Conservation (phyloP, 2,797 vertebrate species). For the Vireo griseus region DNA sequence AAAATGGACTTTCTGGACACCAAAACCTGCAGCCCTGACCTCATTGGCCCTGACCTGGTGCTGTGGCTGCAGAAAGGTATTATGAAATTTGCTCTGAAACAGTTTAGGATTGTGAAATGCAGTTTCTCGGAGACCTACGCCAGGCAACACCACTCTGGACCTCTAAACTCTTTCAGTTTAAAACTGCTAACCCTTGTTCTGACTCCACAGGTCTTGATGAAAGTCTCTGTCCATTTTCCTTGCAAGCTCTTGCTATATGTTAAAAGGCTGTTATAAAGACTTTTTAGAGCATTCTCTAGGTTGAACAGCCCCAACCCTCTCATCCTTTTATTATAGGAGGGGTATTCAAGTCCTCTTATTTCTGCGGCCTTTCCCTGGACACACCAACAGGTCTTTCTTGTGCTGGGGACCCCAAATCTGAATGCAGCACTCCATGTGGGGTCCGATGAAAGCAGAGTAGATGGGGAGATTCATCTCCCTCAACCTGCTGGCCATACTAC, state of each 20-base stretch:
- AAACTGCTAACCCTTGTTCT: neutral
- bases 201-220: neutral
- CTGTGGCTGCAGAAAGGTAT: neutral
- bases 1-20: accelerated
- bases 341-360: neutral
- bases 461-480: neutral
- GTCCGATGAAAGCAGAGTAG: neutral
- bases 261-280: neutral
- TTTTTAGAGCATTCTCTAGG: neutral
- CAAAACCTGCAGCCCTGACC: neutral
- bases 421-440: accelerated
- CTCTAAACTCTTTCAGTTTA: neutral
- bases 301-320: neutral
- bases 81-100: neutral
- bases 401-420: neutral
- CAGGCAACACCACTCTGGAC: accelerated
- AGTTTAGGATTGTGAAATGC: neutral
- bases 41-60: neutral
- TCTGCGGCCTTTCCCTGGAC: neutral
- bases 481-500: accelerated
- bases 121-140: accelerated
- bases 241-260: neutral
- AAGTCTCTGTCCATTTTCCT: neutral
- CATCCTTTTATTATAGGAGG: neutral
- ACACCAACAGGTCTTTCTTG: neutral